Percentiles rank a stretch among this genome's conserved stretches.
phyloP scores from a whole-genome alignment of 1,140 invertebrate species.

The Tetramorium simillimum region DNA sequence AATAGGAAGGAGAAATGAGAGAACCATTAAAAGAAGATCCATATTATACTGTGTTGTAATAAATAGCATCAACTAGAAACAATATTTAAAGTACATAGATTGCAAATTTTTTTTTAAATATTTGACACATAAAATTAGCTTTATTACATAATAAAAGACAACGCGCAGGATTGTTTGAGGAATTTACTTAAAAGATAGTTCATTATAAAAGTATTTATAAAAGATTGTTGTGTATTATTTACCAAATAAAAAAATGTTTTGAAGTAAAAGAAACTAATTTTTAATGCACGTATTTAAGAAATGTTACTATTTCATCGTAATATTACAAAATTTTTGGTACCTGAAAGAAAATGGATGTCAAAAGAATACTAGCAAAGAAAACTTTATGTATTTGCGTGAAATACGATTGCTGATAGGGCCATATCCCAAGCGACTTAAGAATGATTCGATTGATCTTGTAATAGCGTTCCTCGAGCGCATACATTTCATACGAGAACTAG shows the following conservation, averaged over 20 bases:
- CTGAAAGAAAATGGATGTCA: slow-evolving; percentile 4
- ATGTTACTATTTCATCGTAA: neutral
- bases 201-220: too few relatives aligned
- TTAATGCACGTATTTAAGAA: neutral
- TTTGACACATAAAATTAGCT: neutral
- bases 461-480: neutral
- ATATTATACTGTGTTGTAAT: neutral
- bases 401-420: slow-evolving; percentile 9
- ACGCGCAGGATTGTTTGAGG: too few relatives aligned
- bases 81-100: neutral
- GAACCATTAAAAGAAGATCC: neutral
- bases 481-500: slow-evolving; percentile 6
- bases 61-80: neutral
- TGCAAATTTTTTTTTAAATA: neutral
- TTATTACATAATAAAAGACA: too few relatives aligned
- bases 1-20: neutral
- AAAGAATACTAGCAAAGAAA: neutral
- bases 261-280: neutral
- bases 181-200: too few relatives aligned
- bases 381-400: neutral
- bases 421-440: slow-evolving; percentile 14
- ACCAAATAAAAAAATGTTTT: neutral
- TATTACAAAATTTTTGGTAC: neutral
- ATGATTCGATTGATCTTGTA: slow-evolving; percentile 1
- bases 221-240: neutral